Evolutionary conservation across 2,113 vertebrate genomes (phyloP), one percentile per base, ranked within the genome.

Genomic region (Phyllopteryx taeniolatus): DNA sequence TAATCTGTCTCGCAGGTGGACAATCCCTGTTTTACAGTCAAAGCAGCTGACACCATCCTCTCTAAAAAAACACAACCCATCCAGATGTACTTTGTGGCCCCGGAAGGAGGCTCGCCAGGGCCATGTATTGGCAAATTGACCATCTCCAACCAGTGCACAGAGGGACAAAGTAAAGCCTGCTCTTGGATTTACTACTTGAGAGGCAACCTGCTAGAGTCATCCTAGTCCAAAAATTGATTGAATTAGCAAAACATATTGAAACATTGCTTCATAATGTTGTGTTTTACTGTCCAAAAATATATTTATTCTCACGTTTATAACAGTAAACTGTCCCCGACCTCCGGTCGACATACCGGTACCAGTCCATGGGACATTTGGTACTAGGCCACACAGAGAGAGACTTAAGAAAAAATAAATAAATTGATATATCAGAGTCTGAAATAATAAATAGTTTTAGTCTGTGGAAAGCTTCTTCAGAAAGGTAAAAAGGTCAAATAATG

Each of bases 131-230:
- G 89, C 74, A 94, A 85, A 75, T 76, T 96, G 75, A 92, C 88
- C 33, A 83, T 96, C 69, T 88, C 91, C 62, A 94, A 92, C 64
- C 88, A 76, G 3, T 80, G 83, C 0, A 68, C 81, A 0, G 85
- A 93, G 12, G 90, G 87, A 20, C 69, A 79, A 1, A 81, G 79
- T 0, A 79, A 85, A 0, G 78, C 73, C 0, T 79, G 91, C 69
- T 88, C 78, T 54, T 96, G 96, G 95, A 85, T 94, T 20, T 97
- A 90, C 79, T 96, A 96, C 71, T 90, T 96, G 51, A 92, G 88
- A 63, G 95, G 96, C 0, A 42, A 91, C 51, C 76, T 77, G 8
- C 73, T 83, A 0, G 90, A 90, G 2, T 71, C 64, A n/a, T 70
- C 60, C 19, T 42, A 80, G 46, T 61, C 13, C 6, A 9, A 39